Conservation (phyloP, 2,113 vertebrate genomes). For the Plestiodon gilberti region DNA sequence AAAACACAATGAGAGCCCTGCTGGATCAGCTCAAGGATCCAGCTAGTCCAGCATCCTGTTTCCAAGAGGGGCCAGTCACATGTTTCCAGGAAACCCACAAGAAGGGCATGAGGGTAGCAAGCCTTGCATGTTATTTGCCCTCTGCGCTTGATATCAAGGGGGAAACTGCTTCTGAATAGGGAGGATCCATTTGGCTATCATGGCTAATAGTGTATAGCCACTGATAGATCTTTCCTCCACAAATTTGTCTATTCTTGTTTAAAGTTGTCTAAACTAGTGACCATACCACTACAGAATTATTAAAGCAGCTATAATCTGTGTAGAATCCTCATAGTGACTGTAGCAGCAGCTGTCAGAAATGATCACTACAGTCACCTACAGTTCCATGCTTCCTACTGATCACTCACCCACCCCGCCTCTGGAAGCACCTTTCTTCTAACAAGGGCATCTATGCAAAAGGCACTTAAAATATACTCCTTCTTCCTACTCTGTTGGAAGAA, state of each 20-base stretch:
- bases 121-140: background rate
- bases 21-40: background rate
- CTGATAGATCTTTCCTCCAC: background rate
- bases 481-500: background rate
- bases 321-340: too few relatives aligned
- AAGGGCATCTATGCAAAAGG: background rate
- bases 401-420: too few relatives aligned
- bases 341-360: too few relatives aligned
- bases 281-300: background rate
- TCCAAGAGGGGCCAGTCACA: background rate
- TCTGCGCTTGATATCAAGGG: background rate
- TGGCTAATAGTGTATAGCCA: background rate
- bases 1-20: background rate
- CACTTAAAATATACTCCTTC: background rate
- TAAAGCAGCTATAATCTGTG: too few relatives aligned
- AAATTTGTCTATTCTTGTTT: background rate
- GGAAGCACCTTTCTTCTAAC: background rate
- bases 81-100: background rate
- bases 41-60: background rate
- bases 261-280: background rate
- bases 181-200: background rate
- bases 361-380: too few relatives aligned
- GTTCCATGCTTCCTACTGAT: too few relatives aligned
- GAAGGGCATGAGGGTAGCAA: background rate
- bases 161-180: background rate